Evolutionary conservation across 2,888 invertebrate genomes (phyloP).

Genomic region (Drosophila eohydei): DNA sequence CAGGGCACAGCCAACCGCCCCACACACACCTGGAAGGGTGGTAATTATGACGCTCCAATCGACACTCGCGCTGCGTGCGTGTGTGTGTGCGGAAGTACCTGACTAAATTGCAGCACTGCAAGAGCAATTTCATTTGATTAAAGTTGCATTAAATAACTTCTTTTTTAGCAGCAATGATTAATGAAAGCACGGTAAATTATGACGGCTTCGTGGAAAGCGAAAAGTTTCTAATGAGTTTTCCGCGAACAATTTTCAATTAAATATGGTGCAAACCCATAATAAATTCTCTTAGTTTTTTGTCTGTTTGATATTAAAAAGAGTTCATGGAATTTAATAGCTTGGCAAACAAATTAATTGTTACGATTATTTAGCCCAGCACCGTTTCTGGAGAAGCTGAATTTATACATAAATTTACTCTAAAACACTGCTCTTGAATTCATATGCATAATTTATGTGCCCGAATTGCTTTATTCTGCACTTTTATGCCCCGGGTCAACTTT

Average conservation of each 20-base stretch:
- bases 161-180: slow-evolving; percentile 42
- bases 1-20: neutral
- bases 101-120: slow-evolving; percentile 61
- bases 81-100: slow-evolving; percentile 52
- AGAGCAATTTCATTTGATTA: slow-evolving; percentile 61
- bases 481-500: slow-evolving; percentile 17
- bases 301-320: neutral
- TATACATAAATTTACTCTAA: slow-evolving; percentile 7
- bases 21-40: slow-evolving; percentile 23
- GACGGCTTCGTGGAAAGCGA: slow-evolving; percentile 24
- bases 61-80: slow-evolving; percentile 4
- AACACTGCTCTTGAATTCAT: slow-evolving; percentile 35
- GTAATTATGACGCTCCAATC: slow-evolving; percentile 68
- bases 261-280: neutral
- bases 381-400: neutral
- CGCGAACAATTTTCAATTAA: slow-evolving; percentile 13
- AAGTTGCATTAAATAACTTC: slow-evolving; percentile 64
- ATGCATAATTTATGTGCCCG: slow-evolving; percentile 55
- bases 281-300: neutral
- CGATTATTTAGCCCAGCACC: neutral
- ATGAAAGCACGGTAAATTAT: slow-evolving; percentile 48
- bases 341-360: slow-evolving; percentile 3
- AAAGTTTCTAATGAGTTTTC: slow-evolving; percentile 19
- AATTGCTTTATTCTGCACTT: slow-evolving; percentile 18
- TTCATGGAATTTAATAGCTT: slow-evolving; percentile 2